Conservation (phyloP, 2,113 vertebrate species). For the Oxygymnocypris stewartii region DNA sequence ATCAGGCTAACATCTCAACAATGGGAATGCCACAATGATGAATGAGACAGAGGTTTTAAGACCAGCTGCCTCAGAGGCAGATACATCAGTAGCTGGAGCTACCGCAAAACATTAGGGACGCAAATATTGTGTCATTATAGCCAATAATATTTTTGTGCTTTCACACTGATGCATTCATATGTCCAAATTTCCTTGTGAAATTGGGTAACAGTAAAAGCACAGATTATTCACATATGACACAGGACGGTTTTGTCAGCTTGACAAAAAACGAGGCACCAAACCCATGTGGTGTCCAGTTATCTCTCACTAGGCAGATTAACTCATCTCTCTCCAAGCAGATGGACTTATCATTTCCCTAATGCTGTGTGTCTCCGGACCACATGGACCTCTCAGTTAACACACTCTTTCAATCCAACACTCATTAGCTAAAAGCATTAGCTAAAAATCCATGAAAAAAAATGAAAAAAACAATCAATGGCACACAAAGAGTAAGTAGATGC, state of each 20-base stretch:
- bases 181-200: not conserved
- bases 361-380: not conserved
- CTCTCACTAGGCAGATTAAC: constrained; percentile 17
- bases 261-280: not conserved
- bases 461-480: not conserved
- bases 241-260: not conserved
- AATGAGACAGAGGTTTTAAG: constrained; percentile 58
- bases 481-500: not conserved
- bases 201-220: not conserved
- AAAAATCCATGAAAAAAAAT: constrained; percentile 8
- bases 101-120: constrained; percentile 10
- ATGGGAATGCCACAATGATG: constrained; percentile 73
- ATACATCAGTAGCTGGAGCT: constrained; percentile 8
- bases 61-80: constrained; percentile 34
- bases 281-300: constrained; percentile 21
- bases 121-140: constrained; percentile 15
- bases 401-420: constrained; percentile 9
- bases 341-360: constrained; percentile 33
- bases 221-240: not conserved
- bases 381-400: constrained; percentile 3
- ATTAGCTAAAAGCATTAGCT: constrained; percentile 6
- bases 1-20: constrained; percentile 64
- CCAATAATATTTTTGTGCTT: not conserved
- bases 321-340: constrained; percentile 21
- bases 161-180: not conserved